Percentiles rank a stretch among this genome's conserved stretches.
phyloP scores from a whole-genome alignment of 1,140 invertebrate genomes.

The Heliconius melpomene region DNA sequence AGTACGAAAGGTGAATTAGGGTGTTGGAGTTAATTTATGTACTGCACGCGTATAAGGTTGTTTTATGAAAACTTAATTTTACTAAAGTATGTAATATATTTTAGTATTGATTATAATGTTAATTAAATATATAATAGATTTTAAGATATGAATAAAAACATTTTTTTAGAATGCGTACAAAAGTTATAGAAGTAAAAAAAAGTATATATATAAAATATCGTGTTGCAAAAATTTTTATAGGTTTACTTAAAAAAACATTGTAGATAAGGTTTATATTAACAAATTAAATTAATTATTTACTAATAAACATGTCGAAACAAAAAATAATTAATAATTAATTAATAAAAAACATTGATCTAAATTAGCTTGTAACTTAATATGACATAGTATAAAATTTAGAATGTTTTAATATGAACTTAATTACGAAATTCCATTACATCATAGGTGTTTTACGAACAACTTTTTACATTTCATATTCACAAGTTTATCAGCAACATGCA shows the following conservation, averaged over 20 bases:
- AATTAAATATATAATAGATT: too few relatives aligned
- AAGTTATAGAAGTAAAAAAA: too few relatives aligned
- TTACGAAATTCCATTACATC: conserved; percentile 7
- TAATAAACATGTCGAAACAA: too few relatives aligned
- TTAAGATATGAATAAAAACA: too few relatives aligned
- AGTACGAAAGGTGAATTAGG: conserved; percentile 31
- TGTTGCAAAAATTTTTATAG: too few relatives aligned
- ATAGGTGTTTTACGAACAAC: not conserved
- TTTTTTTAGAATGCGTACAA: too few relatives aligned
- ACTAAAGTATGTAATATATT: not conserved
- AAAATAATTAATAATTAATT: not conserved
- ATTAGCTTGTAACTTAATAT: too few relatives aligned
- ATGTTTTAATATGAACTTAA: not conserved
- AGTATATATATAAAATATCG: too few relatives aligned
- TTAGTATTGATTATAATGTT: not conserved
- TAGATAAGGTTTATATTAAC: too few relatives aligned
- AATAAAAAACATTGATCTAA: too few relatives aligned
- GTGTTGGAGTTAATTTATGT: conserved; percentile 16
- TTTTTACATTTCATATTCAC: conserved; percentile 16
- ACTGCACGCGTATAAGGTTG: not conserved
- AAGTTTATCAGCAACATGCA: conserved; percentile 9
- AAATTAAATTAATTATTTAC: too few relatives aligned
- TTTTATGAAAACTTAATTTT: not conserved
- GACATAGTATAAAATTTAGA: not conserved
- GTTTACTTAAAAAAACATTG: too few relatives aligned